Evolutionary conservation across 2,113 vertebrate species (phyloP), one percentile per base, ranked within the genome.

Genomic region (Desmodus rotundus): DNA sequence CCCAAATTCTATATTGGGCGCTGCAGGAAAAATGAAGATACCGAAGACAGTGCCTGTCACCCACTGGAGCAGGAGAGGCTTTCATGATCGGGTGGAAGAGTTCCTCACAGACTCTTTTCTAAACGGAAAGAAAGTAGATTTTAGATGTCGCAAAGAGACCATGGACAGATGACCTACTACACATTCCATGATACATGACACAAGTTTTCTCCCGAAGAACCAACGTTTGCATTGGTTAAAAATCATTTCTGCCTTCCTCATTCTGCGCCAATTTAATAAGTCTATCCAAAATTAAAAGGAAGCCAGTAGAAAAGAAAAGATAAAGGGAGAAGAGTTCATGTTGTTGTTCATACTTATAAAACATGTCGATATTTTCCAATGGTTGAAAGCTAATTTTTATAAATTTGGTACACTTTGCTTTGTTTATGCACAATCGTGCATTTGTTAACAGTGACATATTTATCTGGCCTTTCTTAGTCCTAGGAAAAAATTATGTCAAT

Each of bases 371-470:
- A 89, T 91, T 88, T 93, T 86, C 82, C 82, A 95, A 43, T 67
- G 47, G 91, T 70, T 87, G 68, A 83, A 97, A 98, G 98, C 98
- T 97, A 98, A 96, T 98, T 98, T 98, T 98, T 98, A 98, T 96
- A 98, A 98, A 98, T 97, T 96, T 91, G 96, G 92, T 47, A 63
- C 94, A 95, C 96, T 73, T 93, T 24, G 95, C 89, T 96, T 95
- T 94, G 74, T 96, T 95, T 91, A 67, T 78, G 92, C 87, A 99
- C 98, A 99, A 99, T 98, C 97, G 98, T 86, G 88, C 95, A 96
- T 98, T 99, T 99, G 98, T 99, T 99, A 98, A 97, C 94, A 97
- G 76, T 98, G 98, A 99, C 98, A 98, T 98, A 98, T 99, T 98
- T 99, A 98, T 99, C 98, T 98, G 98, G 98, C 98, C 96, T 98